phyloP scores from a whole-genome alignment of 2,797 vertebrate genomes.

The Tapera naevia region DNA sequence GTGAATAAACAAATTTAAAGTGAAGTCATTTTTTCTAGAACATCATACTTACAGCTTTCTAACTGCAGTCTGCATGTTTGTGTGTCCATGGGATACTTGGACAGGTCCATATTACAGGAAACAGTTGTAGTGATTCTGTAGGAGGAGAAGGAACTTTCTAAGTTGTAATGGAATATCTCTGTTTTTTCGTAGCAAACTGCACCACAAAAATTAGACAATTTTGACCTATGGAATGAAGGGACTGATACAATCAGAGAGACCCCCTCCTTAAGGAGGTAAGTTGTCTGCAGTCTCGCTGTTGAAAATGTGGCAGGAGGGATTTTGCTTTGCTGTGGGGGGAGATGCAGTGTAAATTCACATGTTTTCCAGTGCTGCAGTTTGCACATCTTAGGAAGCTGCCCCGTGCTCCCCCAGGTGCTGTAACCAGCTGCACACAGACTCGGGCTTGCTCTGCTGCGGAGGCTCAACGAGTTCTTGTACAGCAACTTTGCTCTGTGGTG shows the following conservation, averaged over 20 bases:
- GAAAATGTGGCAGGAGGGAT: neutral
- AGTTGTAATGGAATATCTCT: neutral
- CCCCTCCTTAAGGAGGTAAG: neutral
- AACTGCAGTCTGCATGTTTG: slow-evolving; percentile 80
- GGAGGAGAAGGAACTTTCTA: neutral
- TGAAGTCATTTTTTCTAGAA: neutral
- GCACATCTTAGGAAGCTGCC: neutral
- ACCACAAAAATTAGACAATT: neutral
- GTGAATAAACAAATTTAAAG: neutral
- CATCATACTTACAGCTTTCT: slow-evolving; percentile 79
- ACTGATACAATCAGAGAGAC: neutral
- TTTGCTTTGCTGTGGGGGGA: neutral
- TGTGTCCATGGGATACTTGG: slow-evolving; percentile 83
- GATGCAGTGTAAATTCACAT: neutral
- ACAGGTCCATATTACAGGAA: slow-evolving; percentile 82
- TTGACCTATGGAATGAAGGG: neutral
- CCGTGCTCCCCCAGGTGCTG: neutral
- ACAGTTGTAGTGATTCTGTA: slow-evolving; percentile 81
- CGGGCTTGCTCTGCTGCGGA: neutral
- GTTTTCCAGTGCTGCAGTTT: neutral
- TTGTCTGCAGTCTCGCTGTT: neutral
- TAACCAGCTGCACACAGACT: no score
- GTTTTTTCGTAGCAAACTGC: neutral
- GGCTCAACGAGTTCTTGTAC: neutral
- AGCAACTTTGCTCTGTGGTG: neutral